These are phyloP conservation scores for Zelleria hepariella DNA, from an alignment of 2,888 invertebrate genomes.

Conservation along the genomic window DNA sequence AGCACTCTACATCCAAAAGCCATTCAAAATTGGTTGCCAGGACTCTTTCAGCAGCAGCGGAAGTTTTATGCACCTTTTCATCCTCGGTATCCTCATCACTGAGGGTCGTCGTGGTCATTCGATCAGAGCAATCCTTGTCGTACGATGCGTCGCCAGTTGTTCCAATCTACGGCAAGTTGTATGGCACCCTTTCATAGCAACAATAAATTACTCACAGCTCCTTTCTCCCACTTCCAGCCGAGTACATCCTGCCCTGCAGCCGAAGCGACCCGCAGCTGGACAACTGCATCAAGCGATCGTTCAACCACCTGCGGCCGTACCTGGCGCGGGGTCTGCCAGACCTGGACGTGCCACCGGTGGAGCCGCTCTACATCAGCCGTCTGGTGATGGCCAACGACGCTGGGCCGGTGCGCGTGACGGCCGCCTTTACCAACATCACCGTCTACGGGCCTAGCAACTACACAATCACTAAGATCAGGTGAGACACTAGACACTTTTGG, in stretches of 20 bases:
- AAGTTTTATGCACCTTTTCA: too few relatives aligned
- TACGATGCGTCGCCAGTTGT: too few relatives aligned
- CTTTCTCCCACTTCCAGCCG: slow-evolving; percentile 65
- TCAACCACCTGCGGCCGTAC: slow-evolving; percentile 81
- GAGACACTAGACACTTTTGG: slow-evolving; percentile 1
- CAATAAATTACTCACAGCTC: background rate
- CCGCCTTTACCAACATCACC: slow-evolving; percentile 81
- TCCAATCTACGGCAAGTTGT: too few relatives aligned
- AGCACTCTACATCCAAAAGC: too few relatives aligned
- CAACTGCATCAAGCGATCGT: slow-evolving; percentile 76
- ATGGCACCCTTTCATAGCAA: background rate
- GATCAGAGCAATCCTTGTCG: too few relatives aligned
- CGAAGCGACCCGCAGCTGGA: slow-evolving; percentile 77
- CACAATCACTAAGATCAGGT: slow-evolving; percentile 79
- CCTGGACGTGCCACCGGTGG: slow-evolving; percentile 80
- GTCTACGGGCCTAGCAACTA: slow-evolving; percentile 84
- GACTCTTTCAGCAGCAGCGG: too few relatives aligned
- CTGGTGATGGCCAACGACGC: slow-evolving; percentile 84
- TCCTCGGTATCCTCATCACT: too few relatives aligned
- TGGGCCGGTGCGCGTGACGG: slow-evolving; percentile 81
- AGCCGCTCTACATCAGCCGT: slow-evolving; percentile 78
- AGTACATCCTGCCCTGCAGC: slow-evolving; percentile 80
- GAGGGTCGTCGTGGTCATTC: too few relatives aligned
- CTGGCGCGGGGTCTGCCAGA: slow-evolving; percentile 79
- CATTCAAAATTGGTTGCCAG: too few relatives aligned